Evolutionary conservation across 2,113 vertebrate species (phyloP).

Genomic region (Microtus richardsoni): DNA sequence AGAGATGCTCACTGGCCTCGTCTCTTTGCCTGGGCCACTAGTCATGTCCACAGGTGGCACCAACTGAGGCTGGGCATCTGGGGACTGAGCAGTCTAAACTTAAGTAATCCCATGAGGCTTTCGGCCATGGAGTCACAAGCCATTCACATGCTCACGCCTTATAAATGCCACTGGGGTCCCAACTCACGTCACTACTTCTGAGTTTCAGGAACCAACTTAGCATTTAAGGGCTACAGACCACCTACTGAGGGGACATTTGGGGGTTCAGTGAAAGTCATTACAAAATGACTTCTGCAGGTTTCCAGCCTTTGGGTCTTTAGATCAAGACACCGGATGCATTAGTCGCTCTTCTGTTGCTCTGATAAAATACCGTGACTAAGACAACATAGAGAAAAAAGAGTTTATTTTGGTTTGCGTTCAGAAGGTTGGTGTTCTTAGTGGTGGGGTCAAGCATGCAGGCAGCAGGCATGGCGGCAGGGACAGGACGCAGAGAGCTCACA

Average conservation of each 20-base stretch:
- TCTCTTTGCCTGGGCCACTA: not conserved
- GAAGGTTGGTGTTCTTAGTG: not conserved
- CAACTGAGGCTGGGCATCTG: not conserved
- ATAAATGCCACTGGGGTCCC: not conserved
- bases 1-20: not conserved
- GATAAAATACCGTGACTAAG: not conserved
- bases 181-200: not conserved
- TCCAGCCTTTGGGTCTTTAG: not conserved
- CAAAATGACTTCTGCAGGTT: not conserved
- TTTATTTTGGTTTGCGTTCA: not conserved
- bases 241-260: not conserved
- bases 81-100: not conserved
- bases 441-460: not conserved
- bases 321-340: not conserved
- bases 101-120: not conserved
- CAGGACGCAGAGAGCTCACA: not conserved
- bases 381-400: not conserved
- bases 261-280: not conserved
- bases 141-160: not conserved
- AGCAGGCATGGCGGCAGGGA: not conserved
- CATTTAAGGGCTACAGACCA: not conserved
- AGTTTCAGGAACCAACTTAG: not conserved
- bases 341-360: not conserved
- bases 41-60: not conserved
- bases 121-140: not conserved